These are phyloP conservation scores for Pomatorhinus ruficollis DNA, from an alignment of 2,113 vertebrate genomes.

Conservation along the genomic window DNA sequence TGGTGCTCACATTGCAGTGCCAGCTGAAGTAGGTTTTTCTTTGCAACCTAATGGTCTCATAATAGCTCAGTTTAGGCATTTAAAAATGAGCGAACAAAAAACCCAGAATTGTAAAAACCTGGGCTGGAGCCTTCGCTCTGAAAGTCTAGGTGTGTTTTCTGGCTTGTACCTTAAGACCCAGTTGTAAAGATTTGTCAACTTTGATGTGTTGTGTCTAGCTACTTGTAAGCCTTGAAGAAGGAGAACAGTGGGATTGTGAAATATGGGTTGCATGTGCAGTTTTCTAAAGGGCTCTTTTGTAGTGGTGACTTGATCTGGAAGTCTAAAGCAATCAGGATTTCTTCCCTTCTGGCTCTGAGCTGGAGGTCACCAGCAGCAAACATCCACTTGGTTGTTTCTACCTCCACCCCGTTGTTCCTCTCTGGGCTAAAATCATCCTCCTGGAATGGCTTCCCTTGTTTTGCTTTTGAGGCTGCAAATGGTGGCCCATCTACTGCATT, in stretches of 20 bases:
- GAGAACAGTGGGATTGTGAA: neutral
- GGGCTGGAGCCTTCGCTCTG: neutral
- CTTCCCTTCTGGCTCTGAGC: neutral
- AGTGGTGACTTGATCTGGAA: neutral
- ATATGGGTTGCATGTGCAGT: neutral
- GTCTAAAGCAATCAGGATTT: neutral
- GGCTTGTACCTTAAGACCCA: neutral
- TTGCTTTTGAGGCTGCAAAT: neutral
- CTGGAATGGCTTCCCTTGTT: neutral
- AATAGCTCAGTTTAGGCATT: neutral
- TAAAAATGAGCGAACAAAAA: neutral
- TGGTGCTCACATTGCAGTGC: neutral
- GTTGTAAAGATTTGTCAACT: neutral
- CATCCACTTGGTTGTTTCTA: neutral
- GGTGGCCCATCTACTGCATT: neutral
- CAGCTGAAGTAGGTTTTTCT: neutral
- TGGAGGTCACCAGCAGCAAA: neutral
- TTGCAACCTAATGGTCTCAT: neutral
- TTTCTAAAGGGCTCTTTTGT: neutral
- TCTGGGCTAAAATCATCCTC: neutral
- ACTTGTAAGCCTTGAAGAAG: neutral
- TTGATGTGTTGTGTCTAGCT: neutral
- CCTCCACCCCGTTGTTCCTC: neutral
- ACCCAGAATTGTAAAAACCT: neutral
- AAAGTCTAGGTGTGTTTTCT: neutral